Evolutionary conservation across 1,140 invertebrate genomes (phyloP), one percentile per base, ranked within the genome.

Genomic region (Epicauta chinensis): DNA sequence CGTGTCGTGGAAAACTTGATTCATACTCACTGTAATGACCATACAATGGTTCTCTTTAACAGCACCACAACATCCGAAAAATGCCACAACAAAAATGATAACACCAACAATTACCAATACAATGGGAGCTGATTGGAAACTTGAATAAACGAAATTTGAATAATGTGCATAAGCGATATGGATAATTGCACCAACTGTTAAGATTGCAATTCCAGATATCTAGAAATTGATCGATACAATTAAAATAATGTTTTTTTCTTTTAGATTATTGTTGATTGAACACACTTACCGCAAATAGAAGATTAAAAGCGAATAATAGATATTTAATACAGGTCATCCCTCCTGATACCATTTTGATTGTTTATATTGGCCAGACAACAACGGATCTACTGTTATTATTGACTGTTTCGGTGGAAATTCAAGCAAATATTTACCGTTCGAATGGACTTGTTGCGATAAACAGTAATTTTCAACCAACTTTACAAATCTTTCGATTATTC

Each of bases 21-120:
- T 42, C 14, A 2, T 6, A 11, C 78, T 78, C 72, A 88, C 86
- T 16, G 87, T 89, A 12, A 88, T 79, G 35, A 92, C 84, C 88
- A 92, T 90, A 73, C 88, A 91, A 58, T 87, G 83, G 64, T 86
- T 90, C 70, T 93, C 89, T 63, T 87, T 87, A 2, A 89, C 74
- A 11, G 90, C 89, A 13, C 90, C 91, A 58, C 89, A 93, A 71
- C 90, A 93, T 53, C 91, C 91, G 55, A 93, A 85, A 75, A 92
- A 91, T 17, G 89, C 87, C 11, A 91, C 84, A 37, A 91, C 75
- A 65, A 91, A 87, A 60, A 91, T 84, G 37, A 90, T 79, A n/a
- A 84, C 71, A 16, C 89, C 89, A n/a, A 91, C 82, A 55, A 87
- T 79, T 59, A 92, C 90, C 54, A 93, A 77, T 14, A 93, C 75